phyloP scores from a whole-genome alignment of 2,113 vertebrate genomes.

The Rhegmatorhina hoffmannsi region DNA sequence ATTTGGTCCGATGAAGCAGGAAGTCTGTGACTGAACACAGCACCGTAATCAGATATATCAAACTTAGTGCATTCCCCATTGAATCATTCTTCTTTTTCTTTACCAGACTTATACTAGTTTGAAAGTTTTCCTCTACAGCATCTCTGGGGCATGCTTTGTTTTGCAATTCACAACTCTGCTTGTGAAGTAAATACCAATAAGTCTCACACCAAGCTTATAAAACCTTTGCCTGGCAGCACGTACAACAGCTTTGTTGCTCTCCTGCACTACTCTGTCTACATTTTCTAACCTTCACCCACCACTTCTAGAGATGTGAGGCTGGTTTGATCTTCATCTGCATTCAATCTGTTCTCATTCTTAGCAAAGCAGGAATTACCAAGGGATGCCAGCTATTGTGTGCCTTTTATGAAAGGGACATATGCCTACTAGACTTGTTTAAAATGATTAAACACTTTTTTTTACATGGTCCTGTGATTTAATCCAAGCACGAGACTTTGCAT shows the following conservation, averaged over 20 bases:
- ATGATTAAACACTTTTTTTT: neutral
- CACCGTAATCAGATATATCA: neutral
- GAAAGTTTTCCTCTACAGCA: neutral
- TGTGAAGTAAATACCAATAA: constrained; percentile 52
- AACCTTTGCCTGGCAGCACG: constrained; percentile 8
- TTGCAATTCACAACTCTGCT: constrained; percentile 40
- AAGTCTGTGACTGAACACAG: neutral
- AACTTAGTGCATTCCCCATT: neutral
- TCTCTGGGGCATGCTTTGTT: constrained; percentile 42
- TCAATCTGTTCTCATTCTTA: constrained; percentile 9
- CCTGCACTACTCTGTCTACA: neutral
- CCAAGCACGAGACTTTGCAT: neutral
- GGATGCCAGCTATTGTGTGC: neutral
- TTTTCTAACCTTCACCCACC: constrained; percentile 31
- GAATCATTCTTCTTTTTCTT: neutral
- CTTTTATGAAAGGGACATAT: neutral
- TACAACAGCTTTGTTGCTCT: constrained; percentile 32
- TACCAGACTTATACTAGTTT: neutral
- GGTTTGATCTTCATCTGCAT: constrained; percentile 32
- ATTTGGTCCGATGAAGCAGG: neutral
- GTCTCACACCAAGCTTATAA: neutral
- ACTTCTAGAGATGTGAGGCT: neutral
- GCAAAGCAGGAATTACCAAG: neutral
- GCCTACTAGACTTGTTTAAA: neutral
- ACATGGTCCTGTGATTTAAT: neutral